phyloP scores from a whole-genome alignment of 2,797 vertebrate species.

The Cirrhinus mrigala region DNA sequence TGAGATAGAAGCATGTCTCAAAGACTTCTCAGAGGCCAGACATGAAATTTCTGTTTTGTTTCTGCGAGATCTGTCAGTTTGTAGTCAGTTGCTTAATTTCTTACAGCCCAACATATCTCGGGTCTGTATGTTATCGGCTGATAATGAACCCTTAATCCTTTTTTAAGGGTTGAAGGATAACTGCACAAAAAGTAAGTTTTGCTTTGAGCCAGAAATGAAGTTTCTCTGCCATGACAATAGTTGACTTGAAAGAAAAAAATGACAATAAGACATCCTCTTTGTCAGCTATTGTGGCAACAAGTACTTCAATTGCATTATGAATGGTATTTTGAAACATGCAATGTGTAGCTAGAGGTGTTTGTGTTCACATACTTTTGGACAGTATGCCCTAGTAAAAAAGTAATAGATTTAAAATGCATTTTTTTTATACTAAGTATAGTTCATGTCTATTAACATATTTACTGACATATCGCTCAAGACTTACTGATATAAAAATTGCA shows the following conservation, averaged over 20 bases:
- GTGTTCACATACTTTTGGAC: neutral
- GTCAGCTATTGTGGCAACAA: neutral
- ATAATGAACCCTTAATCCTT: neutral
- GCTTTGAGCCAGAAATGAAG: neutral
- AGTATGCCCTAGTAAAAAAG: neutral
- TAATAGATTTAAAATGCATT: no score
- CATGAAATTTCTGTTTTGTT: conserved; percentile 67
- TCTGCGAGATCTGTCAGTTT: conserved; percentile 57
- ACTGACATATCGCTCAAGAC: no score
- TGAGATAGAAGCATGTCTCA: conserved; percentile 66
- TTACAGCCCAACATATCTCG: neutral
- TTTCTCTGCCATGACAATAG: neutral
- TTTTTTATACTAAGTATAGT: no score
- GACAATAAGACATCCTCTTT: neutral
- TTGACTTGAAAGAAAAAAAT: neutral
- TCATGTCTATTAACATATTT: no score
- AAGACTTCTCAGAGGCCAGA: conserved; percentile 68
- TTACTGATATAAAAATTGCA: no score
- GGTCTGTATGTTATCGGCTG: conserved; percentile 1
- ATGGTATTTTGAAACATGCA: neutral
- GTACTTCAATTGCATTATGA: neutral
- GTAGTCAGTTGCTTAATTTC: conserved; percentile 7
- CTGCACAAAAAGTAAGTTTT: neutral
- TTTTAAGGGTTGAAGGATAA: neutral
- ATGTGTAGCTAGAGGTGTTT: neutral